These are phyloP conservation scores for Cantharis rufa DNA, from an alignment of 2,888 invertebrate species.

Conservation along the genomic window DNA sequence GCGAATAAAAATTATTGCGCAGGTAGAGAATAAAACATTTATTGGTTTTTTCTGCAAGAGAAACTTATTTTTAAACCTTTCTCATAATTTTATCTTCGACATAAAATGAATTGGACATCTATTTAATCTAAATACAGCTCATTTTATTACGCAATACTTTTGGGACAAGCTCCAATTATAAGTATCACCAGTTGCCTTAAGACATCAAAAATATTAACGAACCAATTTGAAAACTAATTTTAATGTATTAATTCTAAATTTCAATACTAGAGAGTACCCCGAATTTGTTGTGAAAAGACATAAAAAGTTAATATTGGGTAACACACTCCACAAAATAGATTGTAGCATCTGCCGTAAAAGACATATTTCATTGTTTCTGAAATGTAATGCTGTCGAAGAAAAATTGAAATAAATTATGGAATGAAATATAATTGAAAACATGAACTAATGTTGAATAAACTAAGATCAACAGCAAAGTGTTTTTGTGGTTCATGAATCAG, in stretches of 20 bases:
- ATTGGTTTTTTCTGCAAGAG: neutral
- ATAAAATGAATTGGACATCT: neutral
- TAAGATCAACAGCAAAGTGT: no score
- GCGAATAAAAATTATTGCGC: neutral
- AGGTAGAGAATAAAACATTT: neutral
- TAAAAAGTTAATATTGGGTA: neutral
- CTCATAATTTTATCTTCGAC: no score
- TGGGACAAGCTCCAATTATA: neutral
- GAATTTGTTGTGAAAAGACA: neutral
- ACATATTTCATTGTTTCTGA: neutral
- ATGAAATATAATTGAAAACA: neutral
- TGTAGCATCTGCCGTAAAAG: neutral
- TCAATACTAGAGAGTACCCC: neutral
- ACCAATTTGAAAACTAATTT: neutral
- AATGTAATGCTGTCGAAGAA: neutral
- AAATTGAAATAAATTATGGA: neutral
- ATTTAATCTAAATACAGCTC: neutral
- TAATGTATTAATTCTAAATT: neutral
- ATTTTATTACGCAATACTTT: neutral
- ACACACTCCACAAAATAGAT: neutral
- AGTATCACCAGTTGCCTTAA: neutral
- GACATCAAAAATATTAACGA: neutral
- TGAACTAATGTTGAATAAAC: neutral
- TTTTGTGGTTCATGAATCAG: neutral
- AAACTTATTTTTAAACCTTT: no score